These are phyloP conservation scores for Gymnosoma rotundatum DNA, from an alignment of 2,888 invertebrate species.

Conservation along the genomic window DNA sequence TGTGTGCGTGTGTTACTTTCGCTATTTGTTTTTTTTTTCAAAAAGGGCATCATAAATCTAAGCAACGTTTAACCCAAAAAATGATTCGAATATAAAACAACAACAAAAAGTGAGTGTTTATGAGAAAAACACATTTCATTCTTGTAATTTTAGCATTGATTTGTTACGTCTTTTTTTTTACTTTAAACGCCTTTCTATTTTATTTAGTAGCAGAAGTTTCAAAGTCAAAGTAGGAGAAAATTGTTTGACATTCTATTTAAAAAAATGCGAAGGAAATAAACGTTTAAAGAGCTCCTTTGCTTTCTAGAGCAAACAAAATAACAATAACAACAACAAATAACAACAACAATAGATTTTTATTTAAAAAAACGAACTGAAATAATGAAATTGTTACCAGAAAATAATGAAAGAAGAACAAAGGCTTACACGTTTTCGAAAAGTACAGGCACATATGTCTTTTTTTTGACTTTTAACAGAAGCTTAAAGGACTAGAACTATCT, in stretches of 20 bases:
- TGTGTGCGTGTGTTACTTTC: background rate
- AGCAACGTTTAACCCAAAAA: constrained; percentile 56
- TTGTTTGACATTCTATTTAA: constrained; percentile 54
- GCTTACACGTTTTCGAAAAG: background rate
- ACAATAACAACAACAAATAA: constrained; percentile 20
- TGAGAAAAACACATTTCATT: constrained; percentile 40
- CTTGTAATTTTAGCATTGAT: constrained; percentile 61
- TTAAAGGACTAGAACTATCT: background rate
- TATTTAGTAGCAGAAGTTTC: constrained; percentile 4
- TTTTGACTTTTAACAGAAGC: background rate
- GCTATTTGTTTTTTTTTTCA: background rate
- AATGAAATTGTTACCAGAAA: constrained; percentile 59
- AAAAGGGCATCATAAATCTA: constrained; percentile 62
- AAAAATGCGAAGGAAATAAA: constrained; percentile 19
- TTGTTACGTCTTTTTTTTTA: constrained; percentile 12
- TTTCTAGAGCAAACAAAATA: constrained; percentile 22
- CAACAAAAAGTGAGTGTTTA: background rate
- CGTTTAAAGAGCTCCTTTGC: constrained; percentile 24
- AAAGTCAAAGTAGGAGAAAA: constrained; percentile 53
- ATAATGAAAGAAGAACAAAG: constrained; percentile 25
- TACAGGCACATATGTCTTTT: background rate
- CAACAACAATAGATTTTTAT: constrained; percentile 60
- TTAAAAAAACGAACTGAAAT: constrained; percentile 14
- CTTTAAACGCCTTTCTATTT: background rate
- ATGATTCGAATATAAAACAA: background rate